Conservation (phyloP, 2,888 invertebrate species). For the Tenthredo mesomela region DNA sequence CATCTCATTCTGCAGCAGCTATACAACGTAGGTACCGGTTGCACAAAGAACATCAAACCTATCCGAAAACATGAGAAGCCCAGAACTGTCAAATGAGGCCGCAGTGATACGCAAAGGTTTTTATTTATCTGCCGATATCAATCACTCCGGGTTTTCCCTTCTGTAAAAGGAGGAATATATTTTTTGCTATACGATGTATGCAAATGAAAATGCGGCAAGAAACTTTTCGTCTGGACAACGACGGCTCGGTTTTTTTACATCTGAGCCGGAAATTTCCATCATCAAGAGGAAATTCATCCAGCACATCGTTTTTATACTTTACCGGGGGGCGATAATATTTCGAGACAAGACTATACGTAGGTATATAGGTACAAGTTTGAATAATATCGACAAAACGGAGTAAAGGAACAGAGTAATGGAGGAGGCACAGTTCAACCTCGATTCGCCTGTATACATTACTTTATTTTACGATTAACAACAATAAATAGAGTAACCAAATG, state of each 20-base stretch:
- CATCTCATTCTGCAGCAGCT: neutral
- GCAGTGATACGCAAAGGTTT: constrained; percentile 41
- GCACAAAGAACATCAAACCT: constrained; percentile 24
- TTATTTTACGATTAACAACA: neutral
- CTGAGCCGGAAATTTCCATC: constrained; percentile 20
- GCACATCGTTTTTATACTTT: constrained; percentile 13
- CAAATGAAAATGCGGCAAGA: constrained; percentile 37
- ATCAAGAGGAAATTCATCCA: constrained; percentile 22
- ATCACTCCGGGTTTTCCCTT: constrained; percentile 28
- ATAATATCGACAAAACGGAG: constrained; percentile 26
- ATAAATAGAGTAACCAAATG: constrained; percentile 30
- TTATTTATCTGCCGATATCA: constrained; percentile 41
- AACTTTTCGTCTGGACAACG: neutral
- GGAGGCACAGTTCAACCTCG: neutral
- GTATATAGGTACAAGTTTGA: constrained; percentile 11
- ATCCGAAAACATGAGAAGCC: neutral
- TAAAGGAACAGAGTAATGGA: neutral
- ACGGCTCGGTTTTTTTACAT: neutral
- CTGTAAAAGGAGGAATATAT: neutral
- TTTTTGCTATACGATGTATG: constrained; percentile 32
- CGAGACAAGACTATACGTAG: neutral
- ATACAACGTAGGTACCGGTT: neutral
- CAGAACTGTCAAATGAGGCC: constrained; percentile 40
- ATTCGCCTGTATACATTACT: neutral
- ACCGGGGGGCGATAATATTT: neutral